Evolutionary conservation across 2,888 invertebrate genomes (phyloP).

Genomic region (Melieria picta): DNA sequence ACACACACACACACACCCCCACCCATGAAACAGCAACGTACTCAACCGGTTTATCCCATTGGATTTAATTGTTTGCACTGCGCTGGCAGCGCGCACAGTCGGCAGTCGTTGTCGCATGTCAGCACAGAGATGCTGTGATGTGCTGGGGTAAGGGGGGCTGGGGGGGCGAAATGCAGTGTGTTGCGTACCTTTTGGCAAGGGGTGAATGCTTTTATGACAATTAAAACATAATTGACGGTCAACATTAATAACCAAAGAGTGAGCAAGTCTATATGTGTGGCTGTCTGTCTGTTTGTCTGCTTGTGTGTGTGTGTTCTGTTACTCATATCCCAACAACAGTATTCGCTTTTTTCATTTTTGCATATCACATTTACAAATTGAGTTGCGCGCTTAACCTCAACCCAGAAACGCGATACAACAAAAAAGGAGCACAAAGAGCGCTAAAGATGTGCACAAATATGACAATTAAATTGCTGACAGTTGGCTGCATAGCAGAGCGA

Average conservation of each 20-base stretch:
- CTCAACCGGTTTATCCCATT: conserved; percentile 28
- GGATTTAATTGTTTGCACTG: conserved; percentile 30
- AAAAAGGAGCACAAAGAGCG: too few relatives aligned
- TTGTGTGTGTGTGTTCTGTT: not conserved
- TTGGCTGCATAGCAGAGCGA: too few relatives aligned
- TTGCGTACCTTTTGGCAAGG: not conserved
- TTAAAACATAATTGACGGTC: conserved; percentile 66
- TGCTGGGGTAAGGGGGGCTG: not conserved
- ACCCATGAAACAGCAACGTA: not conserved
- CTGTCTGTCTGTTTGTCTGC: not conserved
- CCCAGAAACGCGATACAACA: too few relatives aligned
- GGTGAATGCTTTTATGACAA: conserved; percentile 63
- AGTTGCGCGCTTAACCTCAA: too few relatives aligned
- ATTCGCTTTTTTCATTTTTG: too few relatives aligned
- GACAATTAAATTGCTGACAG: too few relatives aligned
- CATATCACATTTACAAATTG: too few relatives aligned
- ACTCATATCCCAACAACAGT: not conserved
- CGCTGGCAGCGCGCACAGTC: conserved; percentile 17
- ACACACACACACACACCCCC: not conserved
- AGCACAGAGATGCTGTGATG: not conserved
- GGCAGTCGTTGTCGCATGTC: not conserved
- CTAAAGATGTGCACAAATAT: too few relatives aligned
- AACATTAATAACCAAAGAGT: conserved; percentile 29
- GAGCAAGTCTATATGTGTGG: conserved; percentile 9
- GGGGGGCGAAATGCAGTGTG: not conserved